A percentile compares a stretch with the other conserved stretches of the same genome.
Evolutionary conservation across 2,113 vertebrate species (phyloP).

Genomic region (Pycnonotus jocosus): DNA sequence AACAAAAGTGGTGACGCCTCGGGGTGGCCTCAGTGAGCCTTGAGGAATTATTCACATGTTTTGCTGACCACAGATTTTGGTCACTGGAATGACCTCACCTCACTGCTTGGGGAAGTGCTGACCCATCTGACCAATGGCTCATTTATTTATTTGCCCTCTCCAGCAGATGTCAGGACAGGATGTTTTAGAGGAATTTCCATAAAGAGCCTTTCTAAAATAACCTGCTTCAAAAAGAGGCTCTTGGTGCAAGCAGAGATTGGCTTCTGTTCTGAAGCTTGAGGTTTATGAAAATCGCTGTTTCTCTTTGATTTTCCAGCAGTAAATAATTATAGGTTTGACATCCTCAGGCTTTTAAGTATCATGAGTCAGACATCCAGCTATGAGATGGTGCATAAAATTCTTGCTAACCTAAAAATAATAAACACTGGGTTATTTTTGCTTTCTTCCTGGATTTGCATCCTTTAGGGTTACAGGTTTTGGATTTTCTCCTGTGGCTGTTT

Average conservation of each 20-base stretch:
- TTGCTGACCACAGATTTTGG: neutral
- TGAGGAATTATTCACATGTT: neutral
- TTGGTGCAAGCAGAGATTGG: conserved; percentile 16
- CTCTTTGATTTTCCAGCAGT: conserved; percentile 47
- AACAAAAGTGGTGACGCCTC: neutral
- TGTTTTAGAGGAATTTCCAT: neutral
- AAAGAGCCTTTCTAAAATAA: conserved; percentile 20
- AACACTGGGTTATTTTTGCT: neutral
- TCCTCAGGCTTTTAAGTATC: conserved; percentile 44
- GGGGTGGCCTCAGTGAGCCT: neutral
- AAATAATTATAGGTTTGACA: conserved; percentile 41
- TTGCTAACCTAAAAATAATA: conserved; percentile 23
- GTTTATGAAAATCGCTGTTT: conserved; percentile 41
- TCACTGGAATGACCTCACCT: too few species aligned
- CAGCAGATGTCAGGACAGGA: neutral
- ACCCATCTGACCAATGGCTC: neutral
- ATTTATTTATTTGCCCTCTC: neutral
- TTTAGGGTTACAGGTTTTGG: neutral
- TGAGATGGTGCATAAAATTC: conserved; percentile 5
- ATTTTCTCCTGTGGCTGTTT: neutral
- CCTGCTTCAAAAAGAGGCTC: conserved; percentile 15
- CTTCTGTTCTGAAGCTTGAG: conserved; percentile 19
- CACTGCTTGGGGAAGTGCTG: neutral
- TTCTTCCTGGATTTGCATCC: conserved; percentile 18
- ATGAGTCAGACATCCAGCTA: conserved; percentile 23